Evolutionary conservation across 2,797 vertebrate species (phyloP), one percentile per base, ranked within the genome.

Genomic region (Gila robusta): DNA sequence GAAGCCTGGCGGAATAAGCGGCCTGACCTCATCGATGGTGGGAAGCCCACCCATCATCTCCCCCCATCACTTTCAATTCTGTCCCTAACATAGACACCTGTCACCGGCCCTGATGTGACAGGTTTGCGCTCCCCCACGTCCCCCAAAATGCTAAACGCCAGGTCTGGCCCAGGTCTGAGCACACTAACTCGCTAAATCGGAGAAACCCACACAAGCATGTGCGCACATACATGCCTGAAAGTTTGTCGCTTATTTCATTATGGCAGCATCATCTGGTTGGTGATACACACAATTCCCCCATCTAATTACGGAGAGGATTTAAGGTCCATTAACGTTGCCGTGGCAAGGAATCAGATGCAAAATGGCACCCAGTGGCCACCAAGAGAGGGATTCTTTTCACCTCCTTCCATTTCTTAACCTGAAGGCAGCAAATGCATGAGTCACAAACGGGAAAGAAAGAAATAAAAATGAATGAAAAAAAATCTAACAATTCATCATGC

Each of bases 301-400:
- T 98, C 98, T 99, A 99, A 99, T 99, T 99, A 99, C 96, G 96
- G 96, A 94, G 96, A 97, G 97, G 97, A 98, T 99, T 98, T 98
- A 96, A 96, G 97, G 97, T 98, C 98, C 98, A 99, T 99, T 99
- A 99, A 97, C 96, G 96, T 95, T 97, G 96, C 96, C 95, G 96
- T 96, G 96, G 96, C 94, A 96, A 96, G 96, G 97, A 97, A 97
- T 97, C 96, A 96, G 96, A 95, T 95, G 96, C 97, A 96, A 96
- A 96, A 97, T 96, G 94, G 96, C 96, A 97, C 95, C 95, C 96
- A 95, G 95, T 96, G 96, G 96, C 96, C 96, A 96, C 95, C 93
- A 82, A 93, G 95, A 90, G 93, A 90, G 94, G 95, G 93, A 96
- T 82, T 89, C 87, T 85, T 89, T 87, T 90, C 91, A 88, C 90